These are phyloP conservation scores for Nymphalis c-album DNA, from an alignment of 2,888 invertebrate genomes.

Conservation along the genomic window DNA sequence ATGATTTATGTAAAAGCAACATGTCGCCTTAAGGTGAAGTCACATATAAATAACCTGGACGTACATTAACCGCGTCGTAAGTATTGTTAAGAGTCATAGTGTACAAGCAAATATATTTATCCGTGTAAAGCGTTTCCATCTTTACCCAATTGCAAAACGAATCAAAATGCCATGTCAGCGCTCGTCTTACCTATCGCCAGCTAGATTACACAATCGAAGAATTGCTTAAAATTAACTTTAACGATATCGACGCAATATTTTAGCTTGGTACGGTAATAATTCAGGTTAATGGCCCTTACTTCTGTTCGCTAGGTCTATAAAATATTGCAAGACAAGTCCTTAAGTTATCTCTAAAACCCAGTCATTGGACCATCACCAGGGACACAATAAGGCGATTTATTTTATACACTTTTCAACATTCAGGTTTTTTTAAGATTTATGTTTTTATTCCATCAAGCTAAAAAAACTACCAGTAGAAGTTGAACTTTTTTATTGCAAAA, in stretches of 20 bases:
- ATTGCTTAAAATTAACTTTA: slow-evolving; percentile 20
- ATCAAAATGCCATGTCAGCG: not conserved
- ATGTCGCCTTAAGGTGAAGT: not conserved
- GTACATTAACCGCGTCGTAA: not conserved
- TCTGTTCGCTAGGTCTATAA: not conserved
- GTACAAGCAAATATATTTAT: not conserved
- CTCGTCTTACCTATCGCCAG: not conserved
- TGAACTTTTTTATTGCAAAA: too few species aligned
- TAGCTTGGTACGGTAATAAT: slow-evolving; percentile 1
- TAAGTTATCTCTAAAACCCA: too few species aligned
- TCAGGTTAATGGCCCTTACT: slow-evolving; percentile 1
- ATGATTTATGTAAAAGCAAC: not conserved
- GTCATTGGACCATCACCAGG: too few species aligned
- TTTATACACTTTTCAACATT: too few species aligned
- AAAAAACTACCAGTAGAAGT: too few species aligned
- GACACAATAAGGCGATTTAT: too few species aligned
- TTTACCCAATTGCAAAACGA: not conserved
- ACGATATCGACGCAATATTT: slow-evolving; percentile 20
- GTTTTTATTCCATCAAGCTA: too few species aligned
- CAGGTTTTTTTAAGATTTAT: too few species aligned
- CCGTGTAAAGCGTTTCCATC: not conserved
- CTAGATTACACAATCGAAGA: slow-evolving; percentile 16
- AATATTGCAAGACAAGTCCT: not conserved
- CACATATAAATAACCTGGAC: not conserved
- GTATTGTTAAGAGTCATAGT: not conserved